Evolutionary conservation across 1,140 invertebrate species (phyloP).

Genomic region (Drosophila guanche): DNA sequence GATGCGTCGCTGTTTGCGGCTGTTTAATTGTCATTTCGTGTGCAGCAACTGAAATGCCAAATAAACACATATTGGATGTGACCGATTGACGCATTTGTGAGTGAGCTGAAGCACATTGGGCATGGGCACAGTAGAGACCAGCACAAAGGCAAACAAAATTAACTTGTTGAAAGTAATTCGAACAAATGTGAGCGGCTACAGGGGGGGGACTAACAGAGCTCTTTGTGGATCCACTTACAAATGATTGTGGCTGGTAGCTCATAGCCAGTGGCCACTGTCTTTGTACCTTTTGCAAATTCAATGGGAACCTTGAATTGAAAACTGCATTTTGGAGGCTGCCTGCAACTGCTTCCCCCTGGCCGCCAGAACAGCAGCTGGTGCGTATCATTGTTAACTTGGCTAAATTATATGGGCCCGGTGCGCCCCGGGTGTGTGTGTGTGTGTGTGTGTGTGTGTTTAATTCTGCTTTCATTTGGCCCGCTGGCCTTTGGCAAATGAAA

Average conservation of each 20-base stretch:
- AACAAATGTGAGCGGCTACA: no score
- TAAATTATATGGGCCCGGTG: conserved; percentile 52
- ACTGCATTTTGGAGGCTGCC: conserved; percentile 50
- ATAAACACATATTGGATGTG: conserved; percentile 46
- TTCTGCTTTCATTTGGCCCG: conserved; percentile 38
- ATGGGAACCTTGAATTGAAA: conserved; percentile 56
- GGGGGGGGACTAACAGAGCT: no score
- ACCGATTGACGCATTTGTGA: conserved; percentile 25
- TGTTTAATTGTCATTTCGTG: conserved; percentile 70
- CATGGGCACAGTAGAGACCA: neutral
- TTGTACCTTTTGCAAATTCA: conserved; percentile 10
- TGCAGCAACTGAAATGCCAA: conserved; percentile 54
- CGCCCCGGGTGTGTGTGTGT: neutral
- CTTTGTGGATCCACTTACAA: neutral
- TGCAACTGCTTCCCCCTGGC: conserved; percentile 12
- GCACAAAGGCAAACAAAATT: no score
- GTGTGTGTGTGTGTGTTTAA: conserved; percentile 18
- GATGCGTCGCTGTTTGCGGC: conserved; percentile 21
- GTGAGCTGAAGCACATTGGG: conserved; percentile 22
- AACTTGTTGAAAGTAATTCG: no score
- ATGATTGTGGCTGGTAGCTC: neutral
- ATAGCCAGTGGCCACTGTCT: conserved; percentile 9
- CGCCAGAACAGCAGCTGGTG: conserved; percentile 33
- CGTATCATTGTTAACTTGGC: conserved; percentile 64
- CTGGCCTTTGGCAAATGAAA: conserved; percentile 44